Evolutionary conservation across 1,140 invertebrate genomes (phyloP), one percentile per base, ranked within the genome.

Genomic region (Lordiphosa mommai): DNA sequence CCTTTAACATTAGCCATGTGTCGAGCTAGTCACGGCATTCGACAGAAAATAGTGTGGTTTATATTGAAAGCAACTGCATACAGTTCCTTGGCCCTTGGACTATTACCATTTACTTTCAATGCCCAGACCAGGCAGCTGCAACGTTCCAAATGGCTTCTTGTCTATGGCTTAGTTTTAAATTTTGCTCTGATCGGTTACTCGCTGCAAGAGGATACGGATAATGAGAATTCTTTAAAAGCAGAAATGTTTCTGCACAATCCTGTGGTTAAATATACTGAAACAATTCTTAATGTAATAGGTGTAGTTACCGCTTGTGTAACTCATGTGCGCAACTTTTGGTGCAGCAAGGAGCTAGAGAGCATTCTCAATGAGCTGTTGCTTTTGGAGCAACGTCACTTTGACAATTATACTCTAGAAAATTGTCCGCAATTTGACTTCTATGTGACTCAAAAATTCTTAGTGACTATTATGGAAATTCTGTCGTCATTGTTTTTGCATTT

Each of bases 61-160:
- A 77, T 60, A 0, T 10, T 68, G 4, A 53, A 46, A 27, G 47
- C 23, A 0, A 34, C 56, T 8, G 34, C 73, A 6, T 80, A 73
- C 12, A 14, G 20, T n/a, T 79, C 73, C 6, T 80, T 59, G 64
- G 14, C 34, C 0, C 50, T 79, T 1, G 74, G 73, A 0, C 27
- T 80, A 9, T 61, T 80, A 14, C 74, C 76, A 1, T 80, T 66
- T 36, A 51, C 58, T 12, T 80, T 61, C 38, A 36, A 41, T 27
- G 7, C 8, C 3, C 38, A 36, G 27, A 69, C 14, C 12, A 16
- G 46, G n/a, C 41, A 49, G 36, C 7, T 82, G 16, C 20, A 30
- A 38, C 51, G 56, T 5, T 74, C 76, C 5, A 41, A 33, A 9
- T 82, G 70, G 56, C 14, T 82, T 6, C 14, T 80, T 38, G 70